A percentile compares a stretch with the other conserved stretches of the same genome.
Conservation (phyloP, 2,888 invertebrate species). For the Halictus ligatus region DNA sequence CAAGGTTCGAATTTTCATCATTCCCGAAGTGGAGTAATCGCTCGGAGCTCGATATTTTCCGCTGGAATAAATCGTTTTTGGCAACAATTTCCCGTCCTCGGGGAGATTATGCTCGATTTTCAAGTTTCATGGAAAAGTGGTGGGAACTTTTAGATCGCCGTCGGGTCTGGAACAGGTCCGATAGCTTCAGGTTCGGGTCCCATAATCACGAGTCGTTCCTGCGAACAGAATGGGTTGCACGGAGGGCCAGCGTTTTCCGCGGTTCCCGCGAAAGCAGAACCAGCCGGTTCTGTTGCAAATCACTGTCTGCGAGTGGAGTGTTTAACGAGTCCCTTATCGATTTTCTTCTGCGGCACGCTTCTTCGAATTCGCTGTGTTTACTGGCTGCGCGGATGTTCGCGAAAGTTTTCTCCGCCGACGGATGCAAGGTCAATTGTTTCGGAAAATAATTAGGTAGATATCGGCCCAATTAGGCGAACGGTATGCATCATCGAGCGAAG, state of each 20-base stretch:
- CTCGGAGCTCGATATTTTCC: no score
- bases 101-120: neutral
- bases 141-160: neutral
- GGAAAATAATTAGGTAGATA: slow-evolving; percentile 30
- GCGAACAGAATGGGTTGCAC: neutral
- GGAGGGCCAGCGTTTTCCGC: neutral
- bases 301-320: neutral
- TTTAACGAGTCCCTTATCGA: slow-evolving; percentile 35
- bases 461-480: slow-evolving; percentile 35
- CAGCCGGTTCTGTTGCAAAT: neutral
- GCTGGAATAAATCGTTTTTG: no score
- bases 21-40: no score
- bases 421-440: slow-evolving; percentile 33
- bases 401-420: slow-evolving; percentile 25
- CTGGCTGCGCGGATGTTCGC: neutral
- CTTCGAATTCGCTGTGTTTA: neutral
- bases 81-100: no score
- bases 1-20: no score
- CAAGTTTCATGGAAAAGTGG: neutral
- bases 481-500: slow-evolving; percentile 40
- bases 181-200: neutral
- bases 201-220: neutral
- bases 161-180: neutral
- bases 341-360: slow-evolving; percentile 16
- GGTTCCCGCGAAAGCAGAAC: neutral